Base-by-base conservation (phyloP, 1,140 invertebrate species). In the Pseudomyrmex gracilis region DNA sequence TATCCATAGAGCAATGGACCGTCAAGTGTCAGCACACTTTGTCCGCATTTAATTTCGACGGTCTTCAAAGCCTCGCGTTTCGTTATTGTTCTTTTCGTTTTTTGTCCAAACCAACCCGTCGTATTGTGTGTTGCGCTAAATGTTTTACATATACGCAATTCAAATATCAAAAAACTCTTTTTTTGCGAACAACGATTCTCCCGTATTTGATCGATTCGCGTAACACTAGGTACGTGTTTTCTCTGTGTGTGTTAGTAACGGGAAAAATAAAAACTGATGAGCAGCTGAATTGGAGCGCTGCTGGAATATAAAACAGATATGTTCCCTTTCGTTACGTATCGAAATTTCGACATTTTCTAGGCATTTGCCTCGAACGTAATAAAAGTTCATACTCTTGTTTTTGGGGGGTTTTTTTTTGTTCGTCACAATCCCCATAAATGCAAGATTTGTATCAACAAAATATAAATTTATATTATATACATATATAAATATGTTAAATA, bases 11-110 rank as follows among this genome's bases (percentile, higher is more conserved):
- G n/a, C 66, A 43, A 71, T 71, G 58, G 76, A 58, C 66, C 43
- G 60, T 70, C 66, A 66, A 70, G 53, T 80, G 22, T 71, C 66
- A 49, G 64, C n/a, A 55, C 22, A 58, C 53, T 80, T 70, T 58
- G 66, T 24, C 53, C 43, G 76, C 53, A 47, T 80, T 80, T 80
- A 80, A 80, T 80, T 80, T 80, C 64, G 53, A 47, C 12, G 73
- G n/a, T 64, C 73, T 80, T 80, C 66, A 80, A 78, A 80, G 76
- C 76, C 7, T 10, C 22, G 43, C 43, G 76, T 43, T 71, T 58
- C 34, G 76, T 58, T 80, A 49, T 20, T 47, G 76, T 45, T 70
- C 66, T 80, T 58, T 80, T 71, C 10, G 10, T 2, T 49, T 70
- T 70, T 66, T 78, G 68, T 49, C 45, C 51, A 45, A 45, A 68